Conservation (phyloP, 2,113 vertebrate genomes). For the Hipposideros armiger region DNA sequence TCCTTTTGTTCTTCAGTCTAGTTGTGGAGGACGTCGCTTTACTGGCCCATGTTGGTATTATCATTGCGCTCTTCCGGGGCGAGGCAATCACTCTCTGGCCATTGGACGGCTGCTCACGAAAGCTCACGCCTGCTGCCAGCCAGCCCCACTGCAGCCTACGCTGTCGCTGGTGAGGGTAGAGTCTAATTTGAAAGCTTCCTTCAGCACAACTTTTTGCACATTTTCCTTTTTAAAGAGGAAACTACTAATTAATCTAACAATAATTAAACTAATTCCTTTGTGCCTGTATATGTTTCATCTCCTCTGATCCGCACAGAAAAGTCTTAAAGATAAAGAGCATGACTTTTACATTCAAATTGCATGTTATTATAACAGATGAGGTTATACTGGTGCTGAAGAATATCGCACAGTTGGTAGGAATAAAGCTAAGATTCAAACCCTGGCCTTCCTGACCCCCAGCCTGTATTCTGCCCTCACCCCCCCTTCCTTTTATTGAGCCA, state of each 20-base stretch:
- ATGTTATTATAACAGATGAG: neutral
- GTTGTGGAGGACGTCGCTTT: no score
- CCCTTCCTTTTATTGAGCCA: rapidly evolving
- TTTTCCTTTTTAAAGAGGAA: slow-evolving; percentile 15
- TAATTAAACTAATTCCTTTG: neutral
- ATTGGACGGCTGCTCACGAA: no score
- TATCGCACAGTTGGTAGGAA: neutral
- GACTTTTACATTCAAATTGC: neutral
- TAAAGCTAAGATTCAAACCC: neutral
- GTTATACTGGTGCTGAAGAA: neutral
- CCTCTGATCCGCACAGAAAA: neutral
- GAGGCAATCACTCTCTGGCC: no score
- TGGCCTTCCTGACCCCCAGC: neutral
- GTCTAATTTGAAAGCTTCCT: neutral
- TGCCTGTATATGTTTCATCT: neutral
- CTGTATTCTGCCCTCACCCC: neutral
- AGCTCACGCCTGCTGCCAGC: no score
- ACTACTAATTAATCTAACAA: neutral
- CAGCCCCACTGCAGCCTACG: no score
- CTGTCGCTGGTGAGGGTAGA: no score
- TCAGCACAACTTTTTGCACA: neutral
- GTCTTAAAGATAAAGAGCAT: neutral
- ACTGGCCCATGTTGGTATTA: no score
- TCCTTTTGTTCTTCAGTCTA: no score
- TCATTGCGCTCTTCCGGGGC: no score